Base-by-base conservation (phyloP, 2,113 vertebrate genomes). In the Hippotragus niger region DNA sequence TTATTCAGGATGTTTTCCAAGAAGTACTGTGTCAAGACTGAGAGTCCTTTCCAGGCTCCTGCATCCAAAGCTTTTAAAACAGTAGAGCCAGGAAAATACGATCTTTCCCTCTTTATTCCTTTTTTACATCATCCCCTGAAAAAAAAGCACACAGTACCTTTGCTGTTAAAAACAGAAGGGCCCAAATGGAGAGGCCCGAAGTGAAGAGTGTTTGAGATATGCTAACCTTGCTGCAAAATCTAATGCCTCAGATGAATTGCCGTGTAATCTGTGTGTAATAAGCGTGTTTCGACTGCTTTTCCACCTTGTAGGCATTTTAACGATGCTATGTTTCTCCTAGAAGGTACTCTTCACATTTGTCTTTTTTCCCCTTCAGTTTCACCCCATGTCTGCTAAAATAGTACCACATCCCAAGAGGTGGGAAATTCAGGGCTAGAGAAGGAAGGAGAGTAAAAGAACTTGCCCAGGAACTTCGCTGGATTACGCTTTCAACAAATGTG, bases 1-100 rank as follows among this genome's bases (percentile, higher is more conserved):
- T 95, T 50, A n/a, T 29, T 93, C 40, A 85, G 90, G 62, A 83
- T 85, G 14, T 89, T 96, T 98, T 96, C 87, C 88, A 85, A 88
- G 88, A 82, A 98, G 67, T 90, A 90, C 11, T 95, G 89, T 64
- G 29, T 88, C 16, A 43, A 74, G 55, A 40, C n/a, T 55, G 53
- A 88, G 52, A 88, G 23, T 64, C 31, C 90, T 91, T 94, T 93
- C 62, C 47, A 81, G 71, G 31, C 6, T 11, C 55, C 52, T 90
- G 64, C 64, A 93, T 62, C 7, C 74, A 40, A 53, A 47, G 12
- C 29, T 90, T 91, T 93, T 58, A 94, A 97, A 92, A 92, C 31
- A 43, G 8, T 3, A 47, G 6, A 94, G 33, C 53, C 90, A 96
- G 90, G 47, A 90, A 84, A 93, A 78, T 58, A 87, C 13, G 43